Base-by-base conservation (phyloP, 2,888 invertebrate genomes). In the Iselma pallidipennis region DNA sequence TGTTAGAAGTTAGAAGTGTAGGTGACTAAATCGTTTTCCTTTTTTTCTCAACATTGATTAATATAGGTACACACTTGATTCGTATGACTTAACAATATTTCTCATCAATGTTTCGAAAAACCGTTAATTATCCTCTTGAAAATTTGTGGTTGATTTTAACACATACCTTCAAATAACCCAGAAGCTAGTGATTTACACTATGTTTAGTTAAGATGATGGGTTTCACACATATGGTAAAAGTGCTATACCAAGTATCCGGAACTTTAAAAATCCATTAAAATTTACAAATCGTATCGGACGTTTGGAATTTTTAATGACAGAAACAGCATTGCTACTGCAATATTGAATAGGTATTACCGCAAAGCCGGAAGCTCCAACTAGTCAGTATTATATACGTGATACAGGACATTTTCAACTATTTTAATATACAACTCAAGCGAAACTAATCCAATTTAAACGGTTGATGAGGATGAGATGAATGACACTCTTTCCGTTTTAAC, bases 201-300 rank as follows among this genome's bases (percentile, higher is more conserved):
- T n/a, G n/a, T 53, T 57, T 42, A 29, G 31, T 33, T 55, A 42
- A 55, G 49, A 23, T 55, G 55, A 49, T 59, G 59, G 56, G 42
- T 59, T 59, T 63, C 59, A 60, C 60, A 63, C 63, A 63, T 63
- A 56, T 59, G 59, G 63, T 55, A 56, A 59, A 49, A 45, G 21
- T 42, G 53, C 49, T 23, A n/a, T 51, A 14, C 42, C 42, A 37
- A 37, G 42, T 45, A 49, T 62, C 57, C 51, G 48, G 63, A 63
- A 63, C 57, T 56, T 53, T 49, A 48, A 63, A 59, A 63, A 45
- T 59, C 59, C 59, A 63, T 63, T 63, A 63, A n/a, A 52, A 63
- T 60, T 59, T 53, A 63, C 60, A 60, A 60, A 60, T 60, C 58
- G 51, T 37, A 58, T 51, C 45, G 50, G 23, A 50, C 50, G 48